phyloP scores from a whole-genome alignment of 2,113 vertebrate genomes.

The Notechis scutatus region DNA sequence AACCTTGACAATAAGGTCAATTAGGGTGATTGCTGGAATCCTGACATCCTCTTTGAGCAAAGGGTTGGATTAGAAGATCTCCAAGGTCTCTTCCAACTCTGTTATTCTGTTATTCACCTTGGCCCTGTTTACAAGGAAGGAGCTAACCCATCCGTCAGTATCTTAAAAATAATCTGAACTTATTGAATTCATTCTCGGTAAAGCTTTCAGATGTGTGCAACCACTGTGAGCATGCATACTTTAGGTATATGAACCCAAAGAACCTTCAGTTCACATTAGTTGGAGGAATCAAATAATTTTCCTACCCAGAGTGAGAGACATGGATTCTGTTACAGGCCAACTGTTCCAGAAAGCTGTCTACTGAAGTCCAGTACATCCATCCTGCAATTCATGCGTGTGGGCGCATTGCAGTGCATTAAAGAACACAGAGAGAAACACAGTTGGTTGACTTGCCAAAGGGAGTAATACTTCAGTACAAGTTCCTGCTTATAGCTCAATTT shows the following conservation, averaged over 20 bases:
- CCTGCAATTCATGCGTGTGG: constrained; percentile 22
- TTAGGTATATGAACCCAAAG: constrained; percentile 41
- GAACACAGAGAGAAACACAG: constrained; percentile 4
- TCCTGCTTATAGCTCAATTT: background rate
- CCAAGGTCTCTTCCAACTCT: too few relatives aligned
- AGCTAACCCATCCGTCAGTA: background rate
- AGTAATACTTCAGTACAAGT: background rate
- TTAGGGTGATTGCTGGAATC: too few relatives aligned
- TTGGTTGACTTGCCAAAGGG: constrained; percentile 1
- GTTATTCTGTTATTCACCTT: too few relatives aligned
- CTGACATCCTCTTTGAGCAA: too few relatives aligned
- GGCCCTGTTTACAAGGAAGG: constrained; percentile 27
- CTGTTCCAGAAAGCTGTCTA: constrained; percentile 54
- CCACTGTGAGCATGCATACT: constrained; percentile 33
- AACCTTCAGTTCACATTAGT: constrained; percentile 52
- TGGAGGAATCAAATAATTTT: constrained; percentile 55
- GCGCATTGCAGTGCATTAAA: constrained; percentile 40
- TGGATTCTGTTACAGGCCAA: constrained; percentile 48
- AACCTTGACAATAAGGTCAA: too few relatives aligned
- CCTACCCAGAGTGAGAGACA: constrained; percentile 57
- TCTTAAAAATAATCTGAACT: constrained; percentile 45
- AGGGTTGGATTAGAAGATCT: too few relatives aligned
- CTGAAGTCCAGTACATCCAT: constrained; percentile 32
- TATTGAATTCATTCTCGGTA: constrained; percentile 20
- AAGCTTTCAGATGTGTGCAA: constrained; percentile 14